A percentile compares a stretch with the other conserved stretches of the same genome.
Conservation (phyloP, 2,888 invertebrate species). For the Microchrysa polita region DNA sequence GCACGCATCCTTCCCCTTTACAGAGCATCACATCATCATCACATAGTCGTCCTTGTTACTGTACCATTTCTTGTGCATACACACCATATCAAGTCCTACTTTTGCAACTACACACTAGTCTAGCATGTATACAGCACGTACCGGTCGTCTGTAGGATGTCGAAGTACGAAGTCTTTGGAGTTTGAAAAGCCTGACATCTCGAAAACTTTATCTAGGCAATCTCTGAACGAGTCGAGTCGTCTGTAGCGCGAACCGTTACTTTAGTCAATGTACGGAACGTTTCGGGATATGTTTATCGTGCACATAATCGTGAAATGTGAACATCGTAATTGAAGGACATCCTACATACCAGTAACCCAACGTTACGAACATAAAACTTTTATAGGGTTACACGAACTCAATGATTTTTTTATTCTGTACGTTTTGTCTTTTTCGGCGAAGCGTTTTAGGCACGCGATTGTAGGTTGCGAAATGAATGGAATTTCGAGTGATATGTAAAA, state of each 20-base stretch:
- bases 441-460: conserved; percentile 12
- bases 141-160: not conserved
- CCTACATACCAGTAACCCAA: not conserved
- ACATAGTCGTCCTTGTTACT: conserved; percentile 24
- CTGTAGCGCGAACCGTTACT: conserved; percentile 32
- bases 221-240: conserved; percentile 17
- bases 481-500: not conserved
- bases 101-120: conserved; percentile 8
- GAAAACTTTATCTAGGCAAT: conserved; percentile 31
- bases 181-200: conserved; percentile 23
- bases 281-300: conserved; percentile 25
- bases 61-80: not conserved
- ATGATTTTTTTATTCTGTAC: not conserved
- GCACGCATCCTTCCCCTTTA: not conserved
- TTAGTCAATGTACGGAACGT: conserved; percentile 36
- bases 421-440: not conserved
- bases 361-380: conserved; percentile 9
- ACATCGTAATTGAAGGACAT: not conserved
- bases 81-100: conserved; percentile 1
- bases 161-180: conserved; percentile 8
- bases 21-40: not conserved
- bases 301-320: not conserved
- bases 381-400: not conserved
- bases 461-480: conserved; percentile 26
- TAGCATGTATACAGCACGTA: conserved; percentile 8